These are phyloP conservation scores for Smutsia temminckii DNA, from an alignment of 2,797 vertebrate genomes.

Conservation along the genomic window DNA sequence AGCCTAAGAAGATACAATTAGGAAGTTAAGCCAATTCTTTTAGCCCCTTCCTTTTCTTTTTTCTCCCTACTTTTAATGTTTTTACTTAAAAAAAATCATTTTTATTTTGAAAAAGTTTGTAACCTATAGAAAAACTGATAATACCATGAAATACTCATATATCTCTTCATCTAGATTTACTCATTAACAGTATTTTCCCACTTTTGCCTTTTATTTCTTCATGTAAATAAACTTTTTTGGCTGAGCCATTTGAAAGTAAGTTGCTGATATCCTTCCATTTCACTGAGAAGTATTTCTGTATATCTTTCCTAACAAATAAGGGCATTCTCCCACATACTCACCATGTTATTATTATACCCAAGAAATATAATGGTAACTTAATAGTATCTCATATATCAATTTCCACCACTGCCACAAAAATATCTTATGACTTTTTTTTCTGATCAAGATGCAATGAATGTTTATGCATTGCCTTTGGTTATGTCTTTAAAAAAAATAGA, in stretches of 20 bases:
- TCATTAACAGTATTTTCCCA: slow-evolving; percentile 12
- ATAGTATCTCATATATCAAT: neutral
- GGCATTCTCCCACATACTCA: neutral
- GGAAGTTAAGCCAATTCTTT: neutral
- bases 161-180: neutral
- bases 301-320: neutral
- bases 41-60: neutral
- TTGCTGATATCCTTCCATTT: neutral
- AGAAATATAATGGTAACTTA: neutral
- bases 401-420: neutral
- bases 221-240: neutral
- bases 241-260: slow-evolving; percentile 23
- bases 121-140: neutral
- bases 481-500: neutral
- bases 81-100: no score
- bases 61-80: neutral
- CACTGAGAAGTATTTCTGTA: neutral
- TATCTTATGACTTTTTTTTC: neutral
- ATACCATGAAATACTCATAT: neutral
- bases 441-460: neutral
- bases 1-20: neutral
- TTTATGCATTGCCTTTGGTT: neutral
- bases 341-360: neutral
- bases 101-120: slow-evolving; percentile 4
- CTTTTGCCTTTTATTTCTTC: neutral